Percentiles rank a stretch among this genome's conserved stretches.
These are phyloP conservation scores for Probosciger aterrimus DNA, from an alignment of 2,113 vertebrate species.

Conservation along the genomic window DNA sequence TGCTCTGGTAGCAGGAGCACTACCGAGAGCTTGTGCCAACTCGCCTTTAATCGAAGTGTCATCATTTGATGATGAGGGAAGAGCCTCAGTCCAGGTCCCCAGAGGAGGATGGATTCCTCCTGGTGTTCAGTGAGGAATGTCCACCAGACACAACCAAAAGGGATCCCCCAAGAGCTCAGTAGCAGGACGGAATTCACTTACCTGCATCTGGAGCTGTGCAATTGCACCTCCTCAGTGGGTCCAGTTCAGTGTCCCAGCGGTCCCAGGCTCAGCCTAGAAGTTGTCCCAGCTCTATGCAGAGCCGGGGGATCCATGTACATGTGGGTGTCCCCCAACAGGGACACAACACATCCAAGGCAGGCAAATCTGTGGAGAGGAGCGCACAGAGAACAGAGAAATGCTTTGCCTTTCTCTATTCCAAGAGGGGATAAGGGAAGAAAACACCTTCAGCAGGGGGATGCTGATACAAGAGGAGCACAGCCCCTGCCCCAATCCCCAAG, in stretches of 20 bases:
- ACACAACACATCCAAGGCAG: not conserved
- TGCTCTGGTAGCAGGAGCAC: not conserved
- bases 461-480: not conserved
- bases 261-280: not conserved
- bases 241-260: not conserved
- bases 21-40: not conserved
- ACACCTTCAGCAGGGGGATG: too few relatives aligned
- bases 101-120: not conserved
- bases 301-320: accelerated
- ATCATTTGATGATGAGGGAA: not conserved
- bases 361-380: not conserved
- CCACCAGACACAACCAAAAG: accelerated
- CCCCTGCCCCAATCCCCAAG: not conserved
- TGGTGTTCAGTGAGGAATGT: accelerated
- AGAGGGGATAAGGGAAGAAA: not conserved
- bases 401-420: not conserved
- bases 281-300: accelerated
- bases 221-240: accelerated
- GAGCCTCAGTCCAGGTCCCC: not conserved
- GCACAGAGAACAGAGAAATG: accelerated
- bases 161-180: too few relatives aligned
- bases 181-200: not conserved
- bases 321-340: not conserved
- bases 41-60: not conserved
- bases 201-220: accelerated